A percentile compares a stretch with the other conserved stretches of the same genome.
These are phyloP conservation scores for Choristoneura rosaceana DNA, from an alignment of 2,888 invertebrate genomes.

Conservation along the genomic window DNA sequence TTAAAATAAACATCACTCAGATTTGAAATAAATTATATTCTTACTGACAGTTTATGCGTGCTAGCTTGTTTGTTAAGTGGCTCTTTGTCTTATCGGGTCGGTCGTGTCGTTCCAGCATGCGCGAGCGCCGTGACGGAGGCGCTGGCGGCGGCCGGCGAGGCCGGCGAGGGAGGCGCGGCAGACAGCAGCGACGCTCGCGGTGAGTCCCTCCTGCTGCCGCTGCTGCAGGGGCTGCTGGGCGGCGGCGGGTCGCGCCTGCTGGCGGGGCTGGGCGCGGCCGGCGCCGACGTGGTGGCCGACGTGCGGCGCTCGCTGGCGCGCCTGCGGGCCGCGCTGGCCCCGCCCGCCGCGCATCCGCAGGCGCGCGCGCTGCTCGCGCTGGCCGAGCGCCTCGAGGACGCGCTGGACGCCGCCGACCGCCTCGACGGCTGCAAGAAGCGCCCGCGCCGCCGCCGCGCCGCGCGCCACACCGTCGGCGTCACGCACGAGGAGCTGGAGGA, in stretches of 20 bases:
- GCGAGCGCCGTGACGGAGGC: slow-evolving; percentile 75
- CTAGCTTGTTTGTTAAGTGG: neutral
- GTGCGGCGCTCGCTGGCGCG: slow-evolving; percentile 91
- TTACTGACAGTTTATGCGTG: too few species aligned
- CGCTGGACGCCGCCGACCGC: slow-evolving; percentile 74
- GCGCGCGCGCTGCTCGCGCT: slow-evolving; percentile 88
- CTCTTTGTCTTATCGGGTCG: neutral
- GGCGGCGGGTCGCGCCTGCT: slow-evolving; percentile 74
- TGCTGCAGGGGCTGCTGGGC: slow-evolving; percentile 88
- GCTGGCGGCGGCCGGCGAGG: too few species aligned
- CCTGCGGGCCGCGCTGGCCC: slow-evolving; percentile 89
- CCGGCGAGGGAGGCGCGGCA: slow-evolving; percentile 39
- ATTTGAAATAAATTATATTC: too few species aligned
- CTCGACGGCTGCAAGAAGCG: slow-evolving; percentile 73
- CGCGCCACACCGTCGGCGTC: slow-evolving; percentile 93
- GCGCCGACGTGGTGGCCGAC: slow-evolving; percentile 89
- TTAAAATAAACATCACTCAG: too few species aligned
- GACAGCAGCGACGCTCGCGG: slow-evolving; percentile 81
- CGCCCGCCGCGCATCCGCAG: slow-evolving; percentile 78
- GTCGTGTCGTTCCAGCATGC: slow-evolving; percentile 64
- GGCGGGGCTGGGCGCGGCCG: slow-evolving; percentile 78
- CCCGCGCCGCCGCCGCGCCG: slow-evolving; percentile 86
- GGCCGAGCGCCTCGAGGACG: slow-evolving; percentile 89
- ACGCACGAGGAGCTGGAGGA: slow-evolving; percentile 92
- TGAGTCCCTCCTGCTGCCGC: slow-evolving; percentile 91